These are phyloP conservation scores for Rostratula benghalensis DNA, from an alignment of 2,113 vertebrate species.

Conservation along the genomic window DNA sequence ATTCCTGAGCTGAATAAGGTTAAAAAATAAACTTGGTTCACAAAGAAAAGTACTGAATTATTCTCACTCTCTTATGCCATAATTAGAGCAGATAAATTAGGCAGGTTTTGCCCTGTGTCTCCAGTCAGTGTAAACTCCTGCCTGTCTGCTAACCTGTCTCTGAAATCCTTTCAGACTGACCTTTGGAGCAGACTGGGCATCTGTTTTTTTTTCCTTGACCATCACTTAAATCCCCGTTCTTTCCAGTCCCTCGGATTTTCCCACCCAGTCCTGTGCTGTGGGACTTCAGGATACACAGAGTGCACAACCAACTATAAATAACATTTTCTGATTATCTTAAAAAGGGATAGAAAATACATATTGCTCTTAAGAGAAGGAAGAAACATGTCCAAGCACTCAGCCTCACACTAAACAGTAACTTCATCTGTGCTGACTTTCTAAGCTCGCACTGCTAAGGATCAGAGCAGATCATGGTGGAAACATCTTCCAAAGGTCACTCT, in stretches of 20 bases:
- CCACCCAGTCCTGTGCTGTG: slow-evolving; percentile 27
- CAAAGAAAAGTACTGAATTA: slow-evolving; percentile 48
- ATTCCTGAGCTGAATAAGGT: slow-evolving; percentile 64
- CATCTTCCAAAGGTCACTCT: slow-evolving; percentile 8
- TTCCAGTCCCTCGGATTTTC: slow-evolving; percentile 32
- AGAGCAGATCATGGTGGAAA: slow-evolving; percentile 30
- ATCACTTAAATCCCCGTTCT: not conserved
- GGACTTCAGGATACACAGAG: slow-evolving; percentile 56
- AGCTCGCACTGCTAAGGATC: not conserved
- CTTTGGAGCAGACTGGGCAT: slow-evolving; percentile 3
- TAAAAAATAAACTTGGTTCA: slow-evolving; percentile 63
- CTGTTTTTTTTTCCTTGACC: not conserved
- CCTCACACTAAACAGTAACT: slow-evolving; percentile 53
- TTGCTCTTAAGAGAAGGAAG: slow-evolving; percentile 39
- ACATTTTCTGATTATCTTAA: slow-evolving; percentile 32
- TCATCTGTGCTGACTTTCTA: slow-evolving; percentile 39
- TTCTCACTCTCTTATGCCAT: slow-evolving; percentile 40
- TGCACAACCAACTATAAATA: slow-evolving; percentile 58
- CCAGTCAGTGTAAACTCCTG: slow-evolving; percentile 33
- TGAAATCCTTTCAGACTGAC: slow-evolving; percentile 13
- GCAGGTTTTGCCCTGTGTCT: slow-evolving; percentile 19
- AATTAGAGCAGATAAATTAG: slow-evolving; percentile 26
- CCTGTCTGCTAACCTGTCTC: not conserved
- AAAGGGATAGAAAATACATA: slow-evolving; percentile 41
- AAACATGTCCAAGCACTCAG: slow-evolving; percentile 53